A percentile compares a stretch with the other conserved stretches of the same genome.
phyloP scores from a whole-genome alignment of 2,888 invertebrate species.

The Ditylenchus weischeri region DNA sequence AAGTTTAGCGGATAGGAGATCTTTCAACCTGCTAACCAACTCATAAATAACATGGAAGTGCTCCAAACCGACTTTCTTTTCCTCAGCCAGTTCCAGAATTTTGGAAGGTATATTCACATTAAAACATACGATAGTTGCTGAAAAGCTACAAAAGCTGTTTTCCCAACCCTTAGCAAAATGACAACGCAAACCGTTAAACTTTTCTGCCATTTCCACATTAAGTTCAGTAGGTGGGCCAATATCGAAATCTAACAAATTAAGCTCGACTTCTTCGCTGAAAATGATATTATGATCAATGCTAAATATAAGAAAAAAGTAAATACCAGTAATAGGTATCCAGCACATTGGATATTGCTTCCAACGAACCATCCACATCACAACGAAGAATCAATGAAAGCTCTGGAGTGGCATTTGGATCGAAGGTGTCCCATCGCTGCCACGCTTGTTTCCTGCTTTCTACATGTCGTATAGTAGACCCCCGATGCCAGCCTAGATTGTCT shows the following conservation, averaged over 20 bases:
- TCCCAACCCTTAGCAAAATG: neutral
- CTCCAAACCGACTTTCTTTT: conserved; percentile 67
- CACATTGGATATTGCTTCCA: conserved; percentile 88
- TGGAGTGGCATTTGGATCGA: conserved; percentile 55
- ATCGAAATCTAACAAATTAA: conserved; percentile 83
- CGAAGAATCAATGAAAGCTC: conserved; percentile 66
- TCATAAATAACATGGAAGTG: conserved; percentile 86
- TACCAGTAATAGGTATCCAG: conserved; percentile 72
- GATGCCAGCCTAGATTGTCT: neutral
- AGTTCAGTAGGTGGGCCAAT: conserved; percentile 80
- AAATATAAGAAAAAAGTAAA: too few relatives aligned
- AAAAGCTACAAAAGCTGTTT: conserved; percentile 1
- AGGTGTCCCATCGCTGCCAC: conserved; percentile 58
- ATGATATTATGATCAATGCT: too few relatives aligned
- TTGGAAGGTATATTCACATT: conserved; percentile 67
- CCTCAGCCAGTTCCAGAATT: conserved; percentile 64
- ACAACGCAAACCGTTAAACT: conserved; percentile 46
- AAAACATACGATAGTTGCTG: conserved; percentile 82
- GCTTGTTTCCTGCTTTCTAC: conserved; percentile 64
- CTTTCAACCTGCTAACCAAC: conserved; percentile 77
- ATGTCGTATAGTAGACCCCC: conserved; percentile 6
- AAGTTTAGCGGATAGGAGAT: conserved; percentile 72
- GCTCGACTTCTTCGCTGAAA: conserved; percentile 65
- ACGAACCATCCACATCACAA: conserved; percentile 90
- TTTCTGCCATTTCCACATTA: conserved; percentile 77